phyloP scores from a whole-genome alignment of 2,888 invertebrate species.

The Timema podura region DNA sequence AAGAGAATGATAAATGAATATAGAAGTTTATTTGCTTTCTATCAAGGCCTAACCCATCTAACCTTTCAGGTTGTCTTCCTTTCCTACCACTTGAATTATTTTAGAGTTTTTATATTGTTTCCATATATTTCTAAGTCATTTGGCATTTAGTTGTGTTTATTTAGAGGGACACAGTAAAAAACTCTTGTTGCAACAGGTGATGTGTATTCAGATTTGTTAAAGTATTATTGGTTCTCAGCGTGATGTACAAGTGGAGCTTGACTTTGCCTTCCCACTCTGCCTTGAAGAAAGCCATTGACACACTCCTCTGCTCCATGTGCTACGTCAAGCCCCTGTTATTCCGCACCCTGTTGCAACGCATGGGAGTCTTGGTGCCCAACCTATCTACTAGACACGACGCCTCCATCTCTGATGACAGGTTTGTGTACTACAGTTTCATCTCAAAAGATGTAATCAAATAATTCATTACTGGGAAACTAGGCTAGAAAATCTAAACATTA shows the following conservation, averaged over 20 bases:
- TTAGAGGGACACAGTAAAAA: neutral
- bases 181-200: neutral
- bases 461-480: no score
- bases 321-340: conserved; percentile 77
- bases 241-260: conserved; percentile 72
- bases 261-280: conserved; percentile 65
- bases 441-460: no score
- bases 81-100: no score
- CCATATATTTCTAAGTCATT: no score
- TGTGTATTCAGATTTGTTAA: no score
- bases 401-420: conserved; percentile 57
- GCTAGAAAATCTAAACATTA: no score
- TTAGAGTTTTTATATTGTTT: no score
- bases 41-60: no score
- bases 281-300: conserved; percentile 80
- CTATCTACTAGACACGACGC: conserved; percentile 49
- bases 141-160: no score
- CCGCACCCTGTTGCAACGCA: conserved; percentile 64
- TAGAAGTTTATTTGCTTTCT: no score
- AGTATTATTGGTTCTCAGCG: conserved; percentile 41
- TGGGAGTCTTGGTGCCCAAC: conserved; percentile 59
- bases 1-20: no score
- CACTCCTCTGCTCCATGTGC: conserved; percentile 80
- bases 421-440: conserved; percentile 20
- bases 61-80: no score